Base-by-base conservation (phyloP, 2,113 vertebrate genomes). In the Rhynchopsitta pachyrhyncha region DNA sequence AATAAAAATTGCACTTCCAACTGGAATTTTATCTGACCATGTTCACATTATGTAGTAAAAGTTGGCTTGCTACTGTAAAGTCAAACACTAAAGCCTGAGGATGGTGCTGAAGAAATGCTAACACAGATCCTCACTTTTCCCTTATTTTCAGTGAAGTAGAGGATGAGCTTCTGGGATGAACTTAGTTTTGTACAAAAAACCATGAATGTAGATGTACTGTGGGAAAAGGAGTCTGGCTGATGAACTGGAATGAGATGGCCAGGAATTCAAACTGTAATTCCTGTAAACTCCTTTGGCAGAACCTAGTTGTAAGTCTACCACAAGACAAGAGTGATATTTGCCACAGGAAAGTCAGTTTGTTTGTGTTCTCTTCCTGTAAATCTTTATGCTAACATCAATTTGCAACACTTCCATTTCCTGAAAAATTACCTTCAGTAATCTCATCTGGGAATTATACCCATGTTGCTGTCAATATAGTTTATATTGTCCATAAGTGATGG, bases 261-360 rank as follows among this genome's bases (percentile, higher is more conserved):
- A 91, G 77, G 90, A 93, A 94, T 64, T 57, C 77, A 93, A 92
- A 73, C 35, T 75, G 44, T 60, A 86, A 91, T 84, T 93, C 73
- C 60, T 78, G 23, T 46, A 76, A 86, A 73, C 28, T 95, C 31
- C 50, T 69, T 76, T 92, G 71, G 55, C 86, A 94, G 24, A 44
- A 79, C 67, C 53, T 49, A 75, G 10, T 80, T 89, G 27, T 49
- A 71, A 62, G 28, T 93, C 80, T 94, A 77, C 93, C 60, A 60
- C n/a, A 94, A 71, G 41, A 71, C 28, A 57, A 81, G 42, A 85
- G 59, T 86, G 13, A 35, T 63, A 42, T 80, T 95, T 88, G 42
- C 49, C 57, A 86, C 73, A 79, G 60, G 37, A 80, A 57, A 67
- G 22, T 73, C 49, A 18, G 27, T 68, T 68, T 27, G 3, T 88